These are phyloP conservation scores for Molossus molossus DNA, from an alignment of 2,797 vertebrate genomes.

Conservation along the genomic window DNA sequence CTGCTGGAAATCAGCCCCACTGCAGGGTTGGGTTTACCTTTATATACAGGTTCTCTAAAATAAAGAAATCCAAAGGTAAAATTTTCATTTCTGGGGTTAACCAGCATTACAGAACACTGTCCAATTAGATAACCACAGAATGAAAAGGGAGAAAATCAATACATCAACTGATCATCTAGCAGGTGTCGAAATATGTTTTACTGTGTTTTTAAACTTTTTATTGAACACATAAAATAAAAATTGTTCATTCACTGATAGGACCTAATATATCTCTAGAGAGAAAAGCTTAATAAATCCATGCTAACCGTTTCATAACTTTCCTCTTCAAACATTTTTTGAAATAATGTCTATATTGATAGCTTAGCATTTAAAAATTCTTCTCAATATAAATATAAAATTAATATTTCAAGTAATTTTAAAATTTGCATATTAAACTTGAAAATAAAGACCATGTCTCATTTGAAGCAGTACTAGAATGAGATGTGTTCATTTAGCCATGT, in stretches of 20 bases:
- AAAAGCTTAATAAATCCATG: not conserved
- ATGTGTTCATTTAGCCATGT: not conserved
- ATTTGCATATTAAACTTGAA: not conserved
- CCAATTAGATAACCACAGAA: not conserved
- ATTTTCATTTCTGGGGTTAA: not conserved
- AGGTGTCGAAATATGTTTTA: not conserved
- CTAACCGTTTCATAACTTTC: not conserved
- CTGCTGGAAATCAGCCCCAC: not conserved
- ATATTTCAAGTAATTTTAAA: conserved; percentile 4
- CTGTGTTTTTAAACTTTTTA: not conserved
- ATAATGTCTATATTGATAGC: not conserved
- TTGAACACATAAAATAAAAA: not conserved
- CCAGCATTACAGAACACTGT: not conserved
- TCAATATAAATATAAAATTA: not conserved
- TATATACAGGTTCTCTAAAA: not conserved
- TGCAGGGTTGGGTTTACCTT: not conserved
- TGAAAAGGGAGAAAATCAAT: not conserved
- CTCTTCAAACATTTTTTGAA: not conserved
- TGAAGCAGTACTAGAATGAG: not conserved
- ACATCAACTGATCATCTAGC: not conserved
- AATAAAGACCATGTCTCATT: not conserved
- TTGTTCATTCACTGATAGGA: not conserved
- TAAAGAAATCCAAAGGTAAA: not conserved
- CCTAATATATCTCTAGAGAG: not conserved
- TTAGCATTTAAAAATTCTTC: not conserved